Evolutionary conservation across 1,140 invertebrate genomes (phyloP).

Genomic region (Heliconius himera): DNA sequence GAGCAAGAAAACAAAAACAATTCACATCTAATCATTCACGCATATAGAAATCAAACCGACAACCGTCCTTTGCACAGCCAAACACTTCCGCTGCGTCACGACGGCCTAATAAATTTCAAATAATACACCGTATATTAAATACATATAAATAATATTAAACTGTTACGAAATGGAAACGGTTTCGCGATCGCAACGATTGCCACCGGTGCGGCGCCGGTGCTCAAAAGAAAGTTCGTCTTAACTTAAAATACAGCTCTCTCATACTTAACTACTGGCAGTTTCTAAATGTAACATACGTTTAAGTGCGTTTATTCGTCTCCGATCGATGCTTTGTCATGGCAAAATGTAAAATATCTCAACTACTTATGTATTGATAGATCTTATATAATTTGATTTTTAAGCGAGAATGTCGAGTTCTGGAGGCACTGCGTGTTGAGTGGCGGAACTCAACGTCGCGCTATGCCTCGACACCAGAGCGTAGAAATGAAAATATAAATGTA

Average conservation of each 20-base stretch:
- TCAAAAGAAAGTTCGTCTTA: conserved; percentile 42
- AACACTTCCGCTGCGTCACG: neutral
- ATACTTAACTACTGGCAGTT: conserved; percentile 31
- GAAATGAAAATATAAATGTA: too few relatives aligned
- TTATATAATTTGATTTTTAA: too few relatives aligned
- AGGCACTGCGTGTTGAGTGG: too few relatives aligned
- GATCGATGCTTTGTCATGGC: conserved; percentile 1
- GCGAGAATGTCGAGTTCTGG: too few relatives aligned
- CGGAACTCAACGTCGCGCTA: too few relatives aligned
- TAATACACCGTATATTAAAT: neutral
- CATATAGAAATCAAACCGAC: neutral
- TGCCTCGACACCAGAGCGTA: too few relatives aligned
- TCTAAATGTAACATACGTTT: conserved; percentile 36
- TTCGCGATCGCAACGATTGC: conserved; percentile 40
- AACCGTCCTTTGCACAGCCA: neutral
- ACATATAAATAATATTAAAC: neutral
- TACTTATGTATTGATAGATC: neutral
- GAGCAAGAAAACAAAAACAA: conserved; percentile 21
- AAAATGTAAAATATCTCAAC: neutral
- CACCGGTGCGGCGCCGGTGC: conserved; percentile 28
- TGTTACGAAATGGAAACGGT: conserved; percentile 40
- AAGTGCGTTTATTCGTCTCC: conserved; percentile 20
- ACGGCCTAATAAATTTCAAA: neutral
- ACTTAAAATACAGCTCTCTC: conserved; percentile 44
- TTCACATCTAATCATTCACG: conserved; percentile 25